A percentile compares a stretch with the other conserved stretches of the same genome.
Conservation (phyloP, 92 coral and sea anemone genomes). For the Zoanthus sansibaricus region DNA sequence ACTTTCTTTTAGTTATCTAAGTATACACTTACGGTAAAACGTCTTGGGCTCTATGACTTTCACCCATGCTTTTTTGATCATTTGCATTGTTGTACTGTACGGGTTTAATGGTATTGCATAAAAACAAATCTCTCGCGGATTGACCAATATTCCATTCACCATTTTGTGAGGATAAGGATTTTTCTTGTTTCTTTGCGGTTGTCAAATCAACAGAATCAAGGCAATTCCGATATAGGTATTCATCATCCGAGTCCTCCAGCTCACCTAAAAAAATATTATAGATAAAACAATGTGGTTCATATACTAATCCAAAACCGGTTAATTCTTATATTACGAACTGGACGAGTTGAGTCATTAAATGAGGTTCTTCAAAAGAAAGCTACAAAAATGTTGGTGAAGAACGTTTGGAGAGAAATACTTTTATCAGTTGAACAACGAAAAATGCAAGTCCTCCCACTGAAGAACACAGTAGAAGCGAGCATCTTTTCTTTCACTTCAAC, state of each 20-base stretch:
- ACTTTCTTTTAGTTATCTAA: not conserved
- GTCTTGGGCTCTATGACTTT: not conserved
- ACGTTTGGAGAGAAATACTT: too few relatives aligned
- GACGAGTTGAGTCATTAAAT: not conserved
- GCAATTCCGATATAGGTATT: conserved; percentile 28
- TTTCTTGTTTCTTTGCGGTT: not conserved
- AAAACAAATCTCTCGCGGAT: not conserved
- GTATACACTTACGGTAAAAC: not conserved
- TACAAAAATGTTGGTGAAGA: too few relatives aligned
- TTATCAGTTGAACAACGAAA: too few relatives aligned
- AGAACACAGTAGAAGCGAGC: too few relatives aligned
- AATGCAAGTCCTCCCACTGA: too few relatives aligned
- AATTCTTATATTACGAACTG: not conserved
- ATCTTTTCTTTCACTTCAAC: too few relatives aligned
- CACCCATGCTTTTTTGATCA: not conserved
- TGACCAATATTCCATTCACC: not conserved
- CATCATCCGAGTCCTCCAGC: conserved; percentile 34
- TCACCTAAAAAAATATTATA: conserved; percentile 12
- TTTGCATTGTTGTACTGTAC: not conserved
- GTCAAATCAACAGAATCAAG: not conserved
- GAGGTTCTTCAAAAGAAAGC: not conserved
- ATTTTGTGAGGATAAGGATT: not conserved
- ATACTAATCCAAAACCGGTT: not conserved
- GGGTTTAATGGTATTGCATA: not conserved
- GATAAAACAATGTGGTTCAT: not conserved